A percentile compares a stretch with the other conserved stretches of the same genome.
Evolutionary conservation across 2,113 vertebrate genomes (phyloP).

Genomic region (Ailuropoda melanoleuca): DNA sequence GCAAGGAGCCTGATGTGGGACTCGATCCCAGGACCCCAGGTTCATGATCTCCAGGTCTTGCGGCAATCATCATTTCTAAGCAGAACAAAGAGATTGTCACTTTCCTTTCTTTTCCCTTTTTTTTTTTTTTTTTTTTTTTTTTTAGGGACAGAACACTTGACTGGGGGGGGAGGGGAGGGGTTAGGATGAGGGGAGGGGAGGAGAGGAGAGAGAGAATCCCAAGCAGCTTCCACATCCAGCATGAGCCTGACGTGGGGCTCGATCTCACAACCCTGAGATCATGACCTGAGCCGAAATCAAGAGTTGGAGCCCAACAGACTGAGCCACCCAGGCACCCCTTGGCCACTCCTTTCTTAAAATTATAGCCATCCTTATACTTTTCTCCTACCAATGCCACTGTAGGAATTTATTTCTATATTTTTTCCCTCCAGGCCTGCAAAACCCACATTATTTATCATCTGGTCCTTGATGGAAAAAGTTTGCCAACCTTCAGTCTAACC

Average conservation of each 20-base stretch:
- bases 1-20: too few relatives aligned
- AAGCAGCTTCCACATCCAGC: not conserved
- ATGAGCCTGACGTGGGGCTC: not conserved
- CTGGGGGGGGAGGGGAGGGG: too few relatives aligned
- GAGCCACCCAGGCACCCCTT: not conserved
- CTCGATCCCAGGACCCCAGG: too few relatives aligned
- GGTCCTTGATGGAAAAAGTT: not conserved
- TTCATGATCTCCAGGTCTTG: too few relatives aligned
- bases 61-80: not conserved
- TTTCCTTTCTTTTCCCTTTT: not conserved
- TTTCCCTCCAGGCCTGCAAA: not conserved
- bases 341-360: slow-evolving; percentile 10
- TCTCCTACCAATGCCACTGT: not conserved
- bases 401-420: not conserved
- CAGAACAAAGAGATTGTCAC: not conserved
- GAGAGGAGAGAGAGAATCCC: not conserved
- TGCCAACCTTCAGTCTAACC: not conserved
- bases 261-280: not conserved
- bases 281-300: not conserved
- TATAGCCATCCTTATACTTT: not conserved
- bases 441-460: not conserved
- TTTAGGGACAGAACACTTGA: not conserved
- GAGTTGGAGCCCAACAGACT: not conserved
- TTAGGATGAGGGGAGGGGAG: not conserved
- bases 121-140: not conserved